Conservation (phyloP, 2,888 invertebrate genomes). For the Parasteatoda lunata region DNA sequence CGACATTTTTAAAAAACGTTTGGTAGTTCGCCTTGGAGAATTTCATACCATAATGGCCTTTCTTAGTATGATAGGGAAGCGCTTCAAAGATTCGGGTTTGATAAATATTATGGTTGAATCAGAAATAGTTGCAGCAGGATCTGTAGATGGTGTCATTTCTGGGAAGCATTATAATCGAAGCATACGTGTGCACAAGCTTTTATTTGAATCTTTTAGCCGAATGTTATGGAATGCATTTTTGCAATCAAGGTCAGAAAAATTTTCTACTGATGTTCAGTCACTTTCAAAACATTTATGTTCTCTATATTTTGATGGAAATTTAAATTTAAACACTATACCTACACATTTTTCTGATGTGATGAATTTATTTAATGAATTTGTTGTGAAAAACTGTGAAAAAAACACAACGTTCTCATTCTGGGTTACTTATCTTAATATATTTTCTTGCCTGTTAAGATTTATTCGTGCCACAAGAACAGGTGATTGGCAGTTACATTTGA, state of each 20-base stretch:
- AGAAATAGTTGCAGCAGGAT: conserved; percentile 69
- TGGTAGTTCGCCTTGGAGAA: conserved; percentile 67
- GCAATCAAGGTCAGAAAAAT: no score
- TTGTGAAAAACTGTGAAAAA: no score
- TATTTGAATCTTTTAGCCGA: conserved; percentile 67
- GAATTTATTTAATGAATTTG: no score
- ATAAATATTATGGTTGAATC: conserved; percentile 67
- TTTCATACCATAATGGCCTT: conserved; percentile 70
- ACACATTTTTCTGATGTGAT: no score
- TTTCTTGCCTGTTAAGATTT: not conserved
- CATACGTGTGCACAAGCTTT: conserved; percentile 60
- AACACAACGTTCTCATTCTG: no score
- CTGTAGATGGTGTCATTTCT: conserved; percentile 22
- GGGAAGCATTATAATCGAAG: conserved; percentile 2
- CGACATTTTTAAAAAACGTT: conserved; percentile 29
- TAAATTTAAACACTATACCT: no score
- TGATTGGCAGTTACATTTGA: conserved; percentile 5
- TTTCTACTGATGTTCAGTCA: no score
- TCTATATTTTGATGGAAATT: no score
- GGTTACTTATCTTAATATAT: no score
- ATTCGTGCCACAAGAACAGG: not conserved
- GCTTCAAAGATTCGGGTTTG: conserved; percentile 69
- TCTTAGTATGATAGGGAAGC: conserved; percentile 69
- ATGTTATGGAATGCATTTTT: no score
- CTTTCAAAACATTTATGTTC: no score